Evolutionary conservation across 2,797 vertebrate species (phyloP).

Genomic region (Lindbergichthys nudifrons): DNA sequence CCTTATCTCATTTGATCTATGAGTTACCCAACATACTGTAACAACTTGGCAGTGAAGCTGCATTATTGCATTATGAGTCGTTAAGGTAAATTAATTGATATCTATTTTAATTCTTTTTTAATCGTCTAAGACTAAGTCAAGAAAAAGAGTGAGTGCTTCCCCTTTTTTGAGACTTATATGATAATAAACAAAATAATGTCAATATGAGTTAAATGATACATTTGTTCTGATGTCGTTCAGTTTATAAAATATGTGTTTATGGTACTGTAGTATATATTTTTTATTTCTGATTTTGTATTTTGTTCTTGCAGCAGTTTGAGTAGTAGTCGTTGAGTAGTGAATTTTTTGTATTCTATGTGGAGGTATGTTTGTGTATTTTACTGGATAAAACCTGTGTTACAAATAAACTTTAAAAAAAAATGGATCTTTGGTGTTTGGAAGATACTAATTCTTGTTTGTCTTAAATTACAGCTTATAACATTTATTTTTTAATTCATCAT

Average conservation of each 20-base stretch:
- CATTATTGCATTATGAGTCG: neutral
- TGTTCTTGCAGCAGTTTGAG: neutral
- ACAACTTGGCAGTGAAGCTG: neutral
- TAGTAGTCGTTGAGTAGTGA: neutral
- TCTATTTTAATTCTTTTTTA: neutral
- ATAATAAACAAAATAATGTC: neutral
- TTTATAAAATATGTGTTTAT: slow-evolving; percentile 14
- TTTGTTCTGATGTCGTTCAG: slow-evolving; percentile 15
- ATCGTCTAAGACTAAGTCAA: neutral
- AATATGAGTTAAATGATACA: neutral
- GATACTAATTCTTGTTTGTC: neutral
- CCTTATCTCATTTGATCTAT: neutral
- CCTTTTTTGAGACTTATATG: neutral
- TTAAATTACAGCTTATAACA: neutral
- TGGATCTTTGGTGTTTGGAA: slow-evolving; percentile 5
- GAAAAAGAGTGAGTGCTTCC: neutral
- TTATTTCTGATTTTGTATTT: slow-evolving; percentile 32
- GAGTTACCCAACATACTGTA: neutral
- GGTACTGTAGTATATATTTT: slow-evolving; percentile 6
- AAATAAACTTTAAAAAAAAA: slow-evolving; percentile 26
- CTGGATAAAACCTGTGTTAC: slow-evolving; percentile 5
- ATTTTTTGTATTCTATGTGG: neutral
- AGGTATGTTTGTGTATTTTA: slow-evolving; percentile 19
- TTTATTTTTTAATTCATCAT: neutral
- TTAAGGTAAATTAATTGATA: neutral